These are phyloP conservation scores for Blennius ocellaris DNA, from an alignment of 2,113 vertebrate species.

Conservation along the genomic window DNA sequence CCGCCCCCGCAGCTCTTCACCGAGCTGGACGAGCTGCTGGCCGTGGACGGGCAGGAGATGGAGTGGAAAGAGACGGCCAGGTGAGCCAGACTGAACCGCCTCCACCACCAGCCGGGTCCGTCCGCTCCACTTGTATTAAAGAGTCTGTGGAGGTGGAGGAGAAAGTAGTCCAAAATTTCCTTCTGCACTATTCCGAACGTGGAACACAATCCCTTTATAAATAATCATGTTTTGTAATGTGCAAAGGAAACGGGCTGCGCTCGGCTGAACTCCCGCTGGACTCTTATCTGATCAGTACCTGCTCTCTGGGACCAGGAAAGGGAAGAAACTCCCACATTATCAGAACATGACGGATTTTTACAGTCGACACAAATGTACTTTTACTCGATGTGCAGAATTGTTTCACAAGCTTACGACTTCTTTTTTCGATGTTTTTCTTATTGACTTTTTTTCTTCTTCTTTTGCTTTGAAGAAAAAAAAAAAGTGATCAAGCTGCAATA, in stretches of 20 bases:
- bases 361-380: background rate
- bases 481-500: too few relatives aligned
- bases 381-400: background rate
- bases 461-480: too few relatives aligned
- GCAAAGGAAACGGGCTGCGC: slow-evolving; percentile 48
- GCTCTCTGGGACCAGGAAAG: slow-evolving; percentile 62
- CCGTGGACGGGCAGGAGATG: slow-evolving; percentile 95
- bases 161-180: slow-evolving; percentile 5
- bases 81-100: slow-evolving; percentile 75
- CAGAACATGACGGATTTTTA: slow-evolving; percentile 18
- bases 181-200: slow-evolving; percentile 22
- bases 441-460: too few relatives aligned
- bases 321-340: slow-evolving; percentile 60
- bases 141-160: too few relatives aligned
- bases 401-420: too few relatives aligned
- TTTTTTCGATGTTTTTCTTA: too few relatives aligned
- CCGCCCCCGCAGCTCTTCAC: slow-evolving; percentile 98
- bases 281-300: slow-evolving; percentile 67
- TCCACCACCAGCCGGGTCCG: background rate
- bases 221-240: slow-evolving; percentile 40
- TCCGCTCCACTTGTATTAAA: too few relatives aligned
- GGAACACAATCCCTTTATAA: slow-evolving; percentile 50
- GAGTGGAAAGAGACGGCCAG: slow-evolving; percentile 99
- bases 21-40: slow-evolving; percentile 94
- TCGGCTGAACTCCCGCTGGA: slow-evolving; percentile 48